Evolutionary conservation across 1,140 invertebrate species (phyloP), one percentile per base, ranked within the genome.

Genomic region (Bactericera cockerelli): DNA sequence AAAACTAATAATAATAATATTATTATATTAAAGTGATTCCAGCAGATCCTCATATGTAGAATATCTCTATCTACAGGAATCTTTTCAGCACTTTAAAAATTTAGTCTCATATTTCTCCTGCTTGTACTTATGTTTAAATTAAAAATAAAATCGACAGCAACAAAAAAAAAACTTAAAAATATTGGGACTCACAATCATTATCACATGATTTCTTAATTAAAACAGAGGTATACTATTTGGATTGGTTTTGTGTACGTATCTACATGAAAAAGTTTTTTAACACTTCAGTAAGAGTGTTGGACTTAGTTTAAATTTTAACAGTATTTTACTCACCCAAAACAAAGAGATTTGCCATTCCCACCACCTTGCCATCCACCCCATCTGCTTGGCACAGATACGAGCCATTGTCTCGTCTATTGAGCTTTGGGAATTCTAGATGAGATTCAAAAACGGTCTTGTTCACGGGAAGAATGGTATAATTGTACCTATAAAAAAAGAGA

Each of bases 1-100:
- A 68, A 13, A 77, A 54, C 33, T 57, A 73, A 4, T 75, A n/a
- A n/a, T n/a, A n/a, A n/a, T n/a, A n/a, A n/a, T 71, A n/a, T n/a
- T n/a, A n/a, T n/a, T n/a, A n/a, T n/a, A n/a, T n/a, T n/a, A n/a
- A n/a, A n/a, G n/a, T n/a, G n/a, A n/a, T n/a, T n/a, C n/a, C n/a
- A n/a, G n/a, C n/a, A n/a, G n/a, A n/a, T n/a, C n/a, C n/a, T n/a
- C n/a, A n/a, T n/a, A n/a, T n/a, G n/a, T n/a, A n/a, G n/a, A n/a
- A n/a, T n/a, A n/a, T n/a, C n/a, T n/a, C n/a, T n/a, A n/a, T n/a
- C n/a, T n/a, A n/a, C n/a, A n/a, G n/a, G n/a, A n/a, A n/a, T n/a
- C n/a, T n/a, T n/a, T n/a, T n/a, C n/a, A n/a, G n/a, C n/a, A n/a
- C n/a, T n/a, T n/a, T n/a, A n/a, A n/a, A n/a, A n/a, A n/a, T n/a